Evolutionary conservation across 2,888 invertebrate genomes (phyloP).

Genomic region (Andrena haemorrhoa): DNA sequence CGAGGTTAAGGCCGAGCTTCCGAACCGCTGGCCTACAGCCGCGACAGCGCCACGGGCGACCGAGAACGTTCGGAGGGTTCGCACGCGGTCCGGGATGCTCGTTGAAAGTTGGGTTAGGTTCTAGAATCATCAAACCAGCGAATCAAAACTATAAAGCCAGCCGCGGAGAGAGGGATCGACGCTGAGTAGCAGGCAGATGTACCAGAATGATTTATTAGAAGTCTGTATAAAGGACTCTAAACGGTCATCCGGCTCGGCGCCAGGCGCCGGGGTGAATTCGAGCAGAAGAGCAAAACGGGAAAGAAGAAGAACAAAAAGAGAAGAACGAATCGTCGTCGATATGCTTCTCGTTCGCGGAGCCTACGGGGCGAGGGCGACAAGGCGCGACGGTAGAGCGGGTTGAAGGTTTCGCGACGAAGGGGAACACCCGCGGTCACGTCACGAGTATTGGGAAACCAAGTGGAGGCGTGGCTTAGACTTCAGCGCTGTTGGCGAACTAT

Average conservation of each 20-base stretch:
- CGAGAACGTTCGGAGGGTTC: constrained; percentile 6
- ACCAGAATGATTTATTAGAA: constrained; percentile 59
- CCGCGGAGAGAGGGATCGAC: constrained; percentile 8
- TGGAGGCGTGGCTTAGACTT: too few relatives aligned
- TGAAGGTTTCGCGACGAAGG: neutral
- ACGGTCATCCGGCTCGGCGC: constrained; percentile 61
- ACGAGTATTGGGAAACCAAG: too few relatives aligned
- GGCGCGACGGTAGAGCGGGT: neutral
- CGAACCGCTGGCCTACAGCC: too few relatives aligned
- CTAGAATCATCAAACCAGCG: neutral
- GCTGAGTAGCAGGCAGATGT: constrained; percentile 38
- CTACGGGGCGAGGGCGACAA: neutral
- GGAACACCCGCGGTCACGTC: constrained; percentile 5
- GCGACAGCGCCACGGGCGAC: too few relatives aligned
- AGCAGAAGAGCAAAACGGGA: constrained; percentile 15
- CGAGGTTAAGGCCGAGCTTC: too few relatives aligned
- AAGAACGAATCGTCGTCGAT: constrained; percentile 2
- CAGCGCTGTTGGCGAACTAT: too few relatives aligned
- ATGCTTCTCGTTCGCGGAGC: constrained; percentile 26
- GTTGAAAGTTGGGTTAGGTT: neutral
- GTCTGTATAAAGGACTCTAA: constrained; percentile 74
- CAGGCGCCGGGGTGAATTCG: constrained; percentile 53
- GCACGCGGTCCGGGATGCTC: neutral
- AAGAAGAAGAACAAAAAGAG: neutral
- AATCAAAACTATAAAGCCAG: neutral